Conservation (phyloP, 2,797 vertebrate species). For the Onychomys arenicola region DNA sequence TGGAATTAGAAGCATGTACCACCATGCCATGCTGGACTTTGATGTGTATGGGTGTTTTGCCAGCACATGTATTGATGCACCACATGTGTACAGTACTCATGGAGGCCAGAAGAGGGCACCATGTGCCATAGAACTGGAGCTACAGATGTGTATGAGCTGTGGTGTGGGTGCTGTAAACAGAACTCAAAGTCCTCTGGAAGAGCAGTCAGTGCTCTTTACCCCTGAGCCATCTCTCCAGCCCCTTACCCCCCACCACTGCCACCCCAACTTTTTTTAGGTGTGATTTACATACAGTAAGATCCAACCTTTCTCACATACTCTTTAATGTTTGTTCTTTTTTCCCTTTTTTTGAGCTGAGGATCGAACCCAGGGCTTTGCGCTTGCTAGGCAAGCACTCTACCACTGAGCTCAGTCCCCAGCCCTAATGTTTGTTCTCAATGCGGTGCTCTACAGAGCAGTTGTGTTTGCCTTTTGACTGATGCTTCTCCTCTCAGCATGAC, state of each 20-base stretch:
- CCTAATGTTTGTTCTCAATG: constrained; percentile 25
- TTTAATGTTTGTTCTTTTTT: neutral
- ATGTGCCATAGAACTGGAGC: neutral
- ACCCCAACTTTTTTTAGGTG: neutral
- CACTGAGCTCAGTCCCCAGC: no score
- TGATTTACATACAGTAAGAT: neutral
- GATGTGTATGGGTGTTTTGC: neutral
- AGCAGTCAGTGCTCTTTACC: neutral
- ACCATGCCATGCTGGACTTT: neutral
- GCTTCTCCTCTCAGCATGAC: constrained; percentile 60
- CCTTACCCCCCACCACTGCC: no score
- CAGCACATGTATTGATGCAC: neutral
- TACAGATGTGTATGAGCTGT: neutral
- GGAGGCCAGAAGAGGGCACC: neutral
- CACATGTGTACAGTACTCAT: neutral
- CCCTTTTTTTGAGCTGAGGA: no score
- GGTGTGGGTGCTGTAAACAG: neutral
- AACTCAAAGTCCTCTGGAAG: neutral
- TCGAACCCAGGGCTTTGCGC: no score
- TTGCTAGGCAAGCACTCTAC: no score
- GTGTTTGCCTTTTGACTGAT: constrained; percentile 63
- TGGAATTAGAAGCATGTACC: neutral
- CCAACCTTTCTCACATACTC: neutral
- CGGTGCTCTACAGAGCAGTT: neutral
- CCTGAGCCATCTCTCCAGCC: neutral